Base-by-base conservation (phyloP, 2,797 vertebrate species). In the Gymnoscopelus microlampas region DNA sequence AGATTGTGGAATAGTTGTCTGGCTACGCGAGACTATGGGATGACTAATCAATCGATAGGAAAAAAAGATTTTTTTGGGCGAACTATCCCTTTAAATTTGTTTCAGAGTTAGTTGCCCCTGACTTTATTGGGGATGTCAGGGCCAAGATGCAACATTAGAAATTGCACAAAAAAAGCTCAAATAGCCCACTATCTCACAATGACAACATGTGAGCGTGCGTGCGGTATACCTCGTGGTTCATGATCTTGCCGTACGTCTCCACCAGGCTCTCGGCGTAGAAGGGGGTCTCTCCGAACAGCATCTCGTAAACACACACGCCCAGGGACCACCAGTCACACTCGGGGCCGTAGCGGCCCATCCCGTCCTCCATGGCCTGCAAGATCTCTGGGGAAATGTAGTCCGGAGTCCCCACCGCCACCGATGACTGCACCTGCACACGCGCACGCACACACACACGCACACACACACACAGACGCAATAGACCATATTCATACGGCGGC, bases 241-340 rank as follows among this genome's bases (percentile, higher is more conserved):
- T 99, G 89, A 99, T 99, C 91, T 98, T 99, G 12, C 97, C 98
- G 0, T 99, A 99, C 8, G 98, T 99, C 84, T 99, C 98, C 84
- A 99, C 96, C 24, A 99, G 89, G 0, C 96, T 98, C 88, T 99
- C 98, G 0, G 98, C 98, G 0, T 99, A 99, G 82, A 99, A 99
- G 0, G 97, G 98, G 0, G 97, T 99, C 81, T 99, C 98, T 1
- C 97, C 97, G 0, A 96, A 99, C 0, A 99, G 93, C 98, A 99
- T 98, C 90, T 99, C 98, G 32, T 98, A 99, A 94, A 99, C 94
- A 88, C 98, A 99, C 53, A 99, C 98, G 0, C 98, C 98, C 73
- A 99, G 89, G 3, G 97, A 98, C 98, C 98, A 99, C 98, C 98
- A 99, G 93, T 99, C 98, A 49, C 98, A 99, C 90, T 99, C 97